phyloP scores from a whole-genome alignment of 2,888 invertebrate species.

The Iselma pallidipennis region DNA sequence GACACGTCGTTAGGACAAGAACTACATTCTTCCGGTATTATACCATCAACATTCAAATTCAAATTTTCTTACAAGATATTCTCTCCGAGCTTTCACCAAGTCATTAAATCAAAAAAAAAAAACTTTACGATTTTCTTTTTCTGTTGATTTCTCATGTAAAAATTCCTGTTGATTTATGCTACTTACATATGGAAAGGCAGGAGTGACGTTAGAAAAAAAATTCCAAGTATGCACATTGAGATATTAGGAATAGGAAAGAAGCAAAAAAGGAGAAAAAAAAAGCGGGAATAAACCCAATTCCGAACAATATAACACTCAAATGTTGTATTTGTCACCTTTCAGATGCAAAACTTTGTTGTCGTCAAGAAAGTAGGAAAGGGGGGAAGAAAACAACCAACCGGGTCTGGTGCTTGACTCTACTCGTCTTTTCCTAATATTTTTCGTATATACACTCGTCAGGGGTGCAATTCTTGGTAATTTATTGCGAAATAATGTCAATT shows the following conservation, averaged over 20 bases:
- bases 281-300: conserved; percentile 42
- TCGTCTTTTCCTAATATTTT: conserved; percentile 43
- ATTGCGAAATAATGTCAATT: conserved; percentile 55
- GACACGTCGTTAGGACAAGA: not conserved
- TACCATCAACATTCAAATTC: not conserved
- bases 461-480: conserved; percentile 53
- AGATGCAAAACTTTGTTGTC: conserved; percentile 46
- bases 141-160: too few species aligned
- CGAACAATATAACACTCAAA: conserved; percentile 51
- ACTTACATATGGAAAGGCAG: not conserved
- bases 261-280: conserved; percentile 8
- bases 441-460: conserved; percentile 49
- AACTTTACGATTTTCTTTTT: too few species aligned
- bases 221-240: conserved; percentile 10
- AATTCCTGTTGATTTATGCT: not conserved
- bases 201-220: not conserved
- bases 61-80: not conserved
- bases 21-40: not conserved
- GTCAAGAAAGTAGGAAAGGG: conserved; percentile 20
- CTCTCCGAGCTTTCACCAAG: not conserved
- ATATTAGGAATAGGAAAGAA: conserved; percentile 20
- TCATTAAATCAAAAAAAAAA: not conserved
- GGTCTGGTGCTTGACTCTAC: conserved; percentile 26
- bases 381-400: too few species aligned
- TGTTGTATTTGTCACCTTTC: conserved; percentile 53